A percentile compares a stretch with the other conserved stretches of the same genome.
These are phyloP conservation scores for Ia io DNA, from an alignment of 2,113 vertebrate genomes.

Conservation along the genomic window DNA sequence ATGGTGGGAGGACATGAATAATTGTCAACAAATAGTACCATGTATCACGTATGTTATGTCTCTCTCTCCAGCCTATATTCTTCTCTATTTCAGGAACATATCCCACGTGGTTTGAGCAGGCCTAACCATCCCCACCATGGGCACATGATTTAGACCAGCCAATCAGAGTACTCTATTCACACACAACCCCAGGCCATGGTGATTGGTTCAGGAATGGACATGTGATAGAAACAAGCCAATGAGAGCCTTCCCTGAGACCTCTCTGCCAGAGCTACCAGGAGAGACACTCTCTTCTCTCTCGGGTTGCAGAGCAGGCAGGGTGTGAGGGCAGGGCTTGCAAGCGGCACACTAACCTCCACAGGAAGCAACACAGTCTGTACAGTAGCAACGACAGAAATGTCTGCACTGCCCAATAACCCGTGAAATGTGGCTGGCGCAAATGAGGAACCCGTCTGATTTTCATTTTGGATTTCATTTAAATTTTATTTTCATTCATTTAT, in stretches of 20 bases:
- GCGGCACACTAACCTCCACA: fast-evolving
- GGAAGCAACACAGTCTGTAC: neutral
- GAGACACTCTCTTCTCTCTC: neutral
- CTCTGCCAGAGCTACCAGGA: neutral
- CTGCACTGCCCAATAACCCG: neutral
- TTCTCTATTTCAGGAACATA: neutral
- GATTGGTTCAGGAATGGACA: neutral
- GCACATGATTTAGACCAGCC: neutral
- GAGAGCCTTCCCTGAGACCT: neutral
- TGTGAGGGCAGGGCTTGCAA: neutral
- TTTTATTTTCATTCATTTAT: neutral
- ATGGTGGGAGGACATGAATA: neutral
- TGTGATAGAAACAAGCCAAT: neutral
- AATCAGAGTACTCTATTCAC: neutral
- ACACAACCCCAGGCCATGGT: neutral
- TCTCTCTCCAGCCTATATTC: neutral
- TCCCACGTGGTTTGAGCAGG: neutral
- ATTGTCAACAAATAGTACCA: neutral
- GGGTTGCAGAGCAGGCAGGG: neutral
- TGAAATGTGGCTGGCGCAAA: neutral
- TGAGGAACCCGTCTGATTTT: neutral
- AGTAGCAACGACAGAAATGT: fast-evolving
- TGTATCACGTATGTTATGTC: neutral
- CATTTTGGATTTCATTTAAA: neutral
- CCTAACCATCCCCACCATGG: neutral